phyloP scores from a whole-genome alignment of 2,113 vertebrate genomes.

The Otis tarda region DNA sequence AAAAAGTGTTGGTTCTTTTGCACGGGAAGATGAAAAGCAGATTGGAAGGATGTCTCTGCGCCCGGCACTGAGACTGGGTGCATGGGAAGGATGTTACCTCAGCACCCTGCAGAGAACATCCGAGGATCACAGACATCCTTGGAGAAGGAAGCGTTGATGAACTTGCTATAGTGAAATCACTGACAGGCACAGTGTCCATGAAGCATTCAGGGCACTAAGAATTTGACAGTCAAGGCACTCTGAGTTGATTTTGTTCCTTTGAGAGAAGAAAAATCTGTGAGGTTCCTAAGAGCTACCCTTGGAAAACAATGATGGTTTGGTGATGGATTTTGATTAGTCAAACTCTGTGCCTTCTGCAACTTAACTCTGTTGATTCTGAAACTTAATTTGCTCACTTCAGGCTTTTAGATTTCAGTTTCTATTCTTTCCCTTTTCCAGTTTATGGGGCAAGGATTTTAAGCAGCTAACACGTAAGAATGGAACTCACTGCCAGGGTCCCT shows the following conservation, averaged over 20 bases:
- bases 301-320: not conserved
- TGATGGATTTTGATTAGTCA: not conserved
- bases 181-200: not conserved
- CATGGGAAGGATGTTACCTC: not conserved
- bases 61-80: too few relatives aligned
- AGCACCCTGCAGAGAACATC: not conserved
- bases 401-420: not conserved
- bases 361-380: not conserved
- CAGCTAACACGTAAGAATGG: not conserved
- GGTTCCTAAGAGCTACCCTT: not conserved
- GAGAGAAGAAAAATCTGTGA: not conserved
- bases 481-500: not conserved
- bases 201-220: not conserved
- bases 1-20: not conserved
- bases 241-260: not conserved
- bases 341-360: not conserved
- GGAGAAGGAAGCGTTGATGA: not conserved
- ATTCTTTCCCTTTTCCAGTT: not conserved
- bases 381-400: not conserved
- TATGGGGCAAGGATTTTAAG: not conserved
- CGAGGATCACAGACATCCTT: not conserved
- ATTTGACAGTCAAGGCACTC: not conserved
- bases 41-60: not conserved
- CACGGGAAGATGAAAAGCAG: not conserved
- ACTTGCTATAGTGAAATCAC: not conserved